Percentiles rank a stretch among this genome's conserved stretches.
Evolutionary conservation across 2,888 invertebrate species (phyloP).

Genomic region (Dynastes grantii): DNA sequence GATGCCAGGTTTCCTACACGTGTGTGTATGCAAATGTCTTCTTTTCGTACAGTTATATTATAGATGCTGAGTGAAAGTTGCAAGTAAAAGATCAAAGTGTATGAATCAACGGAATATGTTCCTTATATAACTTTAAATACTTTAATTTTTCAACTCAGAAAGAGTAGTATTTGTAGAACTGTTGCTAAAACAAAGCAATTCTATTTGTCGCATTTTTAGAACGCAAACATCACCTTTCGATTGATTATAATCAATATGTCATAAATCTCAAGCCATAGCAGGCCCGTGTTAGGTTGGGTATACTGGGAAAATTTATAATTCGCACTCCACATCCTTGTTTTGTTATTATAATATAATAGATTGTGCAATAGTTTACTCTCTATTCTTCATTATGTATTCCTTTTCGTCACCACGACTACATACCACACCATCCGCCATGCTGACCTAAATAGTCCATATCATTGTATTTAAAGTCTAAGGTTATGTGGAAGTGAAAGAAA

Average conservation of each 20-base stretch:
- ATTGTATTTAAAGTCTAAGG: slow-evolving; percentile 31
- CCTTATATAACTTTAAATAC: too few relatives aligned
- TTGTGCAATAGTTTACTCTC: slow-evolving; percentile 20
- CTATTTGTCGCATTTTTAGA: too few relatives aligned
- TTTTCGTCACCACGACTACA: slow-evolving; percentile 12
- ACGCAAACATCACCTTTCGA: too few relatives aligned
- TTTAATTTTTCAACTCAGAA: too few relatives aligned
- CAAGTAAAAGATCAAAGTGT: too few relatives aligned
- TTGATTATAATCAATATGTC: not conserved
- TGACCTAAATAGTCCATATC: slow-evolving; percentile 22
- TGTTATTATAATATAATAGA: slow-evolving; percentile 28
- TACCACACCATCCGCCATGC: slow-evolving; percentile 5
- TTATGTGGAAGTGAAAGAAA: slow-evolving; percentile 11
- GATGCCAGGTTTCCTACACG: too few relatives aligned
- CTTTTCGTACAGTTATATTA: too few relatives aligned
- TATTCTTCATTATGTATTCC: slow-evolving; percentile 24
- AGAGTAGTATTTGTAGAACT: too few relatives aligned
- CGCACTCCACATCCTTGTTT: slow-evolving; percentile 18
- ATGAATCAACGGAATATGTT: too few relatives aligned
- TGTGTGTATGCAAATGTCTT: too few relatives aligned
- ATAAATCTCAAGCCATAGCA: not conserved
- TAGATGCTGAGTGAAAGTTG: too few relatives aligned
- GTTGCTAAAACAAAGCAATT: too few relatives aligned
- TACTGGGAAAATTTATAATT: not conserved
- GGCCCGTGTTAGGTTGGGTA: slow-evolving; percentile 8